Evolutionary conservation across 1,140 invertebrate genomes (phyloP), one percentile per base, ranked within the genome.

Genomic region (Oncopeltus fasciatus): DNA sequence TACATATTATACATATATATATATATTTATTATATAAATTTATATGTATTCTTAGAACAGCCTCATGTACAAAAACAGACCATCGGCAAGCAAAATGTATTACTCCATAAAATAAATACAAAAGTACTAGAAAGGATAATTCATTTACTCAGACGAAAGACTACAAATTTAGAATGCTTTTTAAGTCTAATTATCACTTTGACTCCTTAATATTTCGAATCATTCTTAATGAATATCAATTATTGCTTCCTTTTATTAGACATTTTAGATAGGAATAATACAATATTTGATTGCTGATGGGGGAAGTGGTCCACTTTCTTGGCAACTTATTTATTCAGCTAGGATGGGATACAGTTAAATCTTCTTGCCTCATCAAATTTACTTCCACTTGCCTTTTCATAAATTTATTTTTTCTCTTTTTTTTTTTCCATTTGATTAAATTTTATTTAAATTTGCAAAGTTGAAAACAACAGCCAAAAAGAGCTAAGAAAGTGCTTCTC

Each of bases 401-500:
- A 24, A 9, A 27, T 53, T 53, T 26, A 24, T 8, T 53, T 53
- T 53, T 53, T 53, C 11, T 58, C 31, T 20, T 33, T 28, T 33
- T 31, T 58, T 33, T 20, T 46, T 43, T 44, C 43, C 46, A n/a
- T n/a, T n/a, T n/a, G n/a, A n/a, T n/a, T n/a, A n/a, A n/a, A n/a
- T n/a, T n/a, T n/a, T n/a, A n/a, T n/a, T n/a, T n/a, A n/a, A n/a
- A n/a, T n/a, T n/a, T n/a, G n/a, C n/a, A n/a, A n/a, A n/a, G n/a
- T n/a, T n/a, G n/a, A 26, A 49, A 28, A 28, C 46, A 57, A 43
- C 53, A 62, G 53, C 53, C 51, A 46, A 47, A n/a, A 57, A 26
- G 31, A 21, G 61, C 51, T 31, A 53, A 62, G 51, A 43, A 62
- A 62, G 61, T 62, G 61, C 49, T 57, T 53, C 53, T 46, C 51